phyloP scores from a whole-genome alignment of 2,888 invertebrate species.

The Eretmocerus hayati region DNA sequence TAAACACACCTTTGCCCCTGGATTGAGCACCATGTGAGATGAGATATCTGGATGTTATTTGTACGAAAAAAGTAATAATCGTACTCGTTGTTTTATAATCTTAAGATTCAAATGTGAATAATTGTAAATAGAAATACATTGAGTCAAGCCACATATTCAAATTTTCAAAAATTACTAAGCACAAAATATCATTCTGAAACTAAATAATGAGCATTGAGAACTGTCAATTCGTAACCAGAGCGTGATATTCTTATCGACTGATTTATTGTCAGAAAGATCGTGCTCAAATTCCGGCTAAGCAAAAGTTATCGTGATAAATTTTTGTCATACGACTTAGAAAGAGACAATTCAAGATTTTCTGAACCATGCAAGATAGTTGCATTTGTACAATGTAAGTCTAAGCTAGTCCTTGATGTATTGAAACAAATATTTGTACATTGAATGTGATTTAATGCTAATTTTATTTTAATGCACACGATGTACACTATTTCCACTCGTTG shows the following conservation, averaged over 20 bases:
- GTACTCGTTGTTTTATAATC: background rate
- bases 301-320: background rate
- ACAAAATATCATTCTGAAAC: background rate
- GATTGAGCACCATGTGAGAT: too few relatives aligned
- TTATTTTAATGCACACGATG: background rate
- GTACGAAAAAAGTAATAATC: background rate
- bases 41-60: too few relatives aligned
- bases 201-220: background rate
- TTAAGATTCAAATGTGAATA: slow-evolving; percentile 9
- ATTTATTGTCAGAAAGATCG: too few relatives aligned
- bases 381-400: slow-evolving; percentile 23
- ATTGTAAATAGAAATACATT: slow-evolving; percentile 13
- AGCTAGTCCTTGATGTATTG: slow-evolving; percentile 38
- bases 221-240: slow-evolving; percentile 10
- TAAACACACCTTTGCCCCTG: too few relatives aligned
- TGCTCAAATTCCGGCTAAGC: slow-evolving; percentile 5
- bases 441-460: slow-evolving; percentile 36
- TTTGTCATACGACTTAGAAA: background rate
- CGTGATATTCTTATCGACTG: too few relatives aligned
- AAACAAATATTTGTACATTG: slow-evolving; percentile 36
- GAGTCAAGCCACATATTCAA: slow-evolving; percentile 3
- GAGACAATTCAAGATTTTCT: background rate
- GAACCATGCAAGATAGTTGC: background rate
- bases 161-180: background rate
- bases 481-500: slow-evolving; percentile 22